phyloP scores from a whole-genome alignment of 2,888 invertebrate genomes.

The Leptinotarsa rubiginosa region DNA sequence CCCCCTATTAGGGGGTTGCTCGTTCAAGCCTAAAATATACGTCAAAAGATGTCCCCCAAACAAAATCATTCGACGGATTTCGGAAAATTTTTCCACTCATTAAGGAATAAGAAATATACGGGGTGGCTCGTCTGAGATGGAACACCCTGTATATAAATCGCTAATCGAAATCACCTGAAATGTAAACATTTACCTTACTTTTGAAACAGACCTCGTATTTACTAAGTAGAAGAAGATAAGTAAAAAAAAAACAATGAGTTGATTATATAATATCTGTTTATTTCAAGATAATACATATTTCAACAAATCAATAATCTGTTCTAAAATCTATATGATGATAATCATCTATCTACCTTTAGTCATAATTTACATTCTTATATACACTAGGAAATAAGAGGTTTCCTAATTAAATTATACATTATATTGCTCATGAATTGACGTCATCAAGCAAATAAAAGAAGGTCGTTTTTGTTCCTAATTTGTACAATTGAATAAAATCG shows the following conservation, averaged over 20 bases:
- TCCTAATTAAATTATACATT: constrained; percentile 48
- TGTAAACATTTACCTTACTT: no score
- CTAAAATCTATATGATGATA: constrained; percentile 52
- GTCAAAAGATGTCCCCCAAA: no score
- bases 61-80: no score
- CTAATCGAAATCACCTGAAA: no score
- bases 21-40: no score
- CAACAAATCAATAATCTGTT: constrained; percentile 57
- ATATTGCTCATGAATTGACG: constrained; percentile 51
- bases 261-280: constrained; percentile 45
- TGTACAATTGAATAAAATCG: constrained; percentile 30
- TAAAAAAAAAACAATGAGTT: neutral
- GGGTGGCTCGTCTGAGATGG: no score
- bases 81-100: no score
- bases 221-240: neutral
- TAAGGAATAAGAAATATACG: no score
- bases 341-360: constrained; percentile 48
- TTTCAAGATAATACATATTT: constrained; percentile 58
- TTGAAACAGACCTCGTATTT: no score
- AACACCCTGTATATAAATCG: no score
- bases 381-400: constrained; percentile 55
- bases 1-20: no score
- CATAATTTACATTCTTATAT: constrained; percentile 59
- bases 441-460: neutral
- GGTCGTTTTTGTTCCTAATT: constrained; percentile 21